Evolutionary conservation across 2,113 vertebrate genomes (phyloP).

Genomic region (Opisthocomus hoazin): DNA sequence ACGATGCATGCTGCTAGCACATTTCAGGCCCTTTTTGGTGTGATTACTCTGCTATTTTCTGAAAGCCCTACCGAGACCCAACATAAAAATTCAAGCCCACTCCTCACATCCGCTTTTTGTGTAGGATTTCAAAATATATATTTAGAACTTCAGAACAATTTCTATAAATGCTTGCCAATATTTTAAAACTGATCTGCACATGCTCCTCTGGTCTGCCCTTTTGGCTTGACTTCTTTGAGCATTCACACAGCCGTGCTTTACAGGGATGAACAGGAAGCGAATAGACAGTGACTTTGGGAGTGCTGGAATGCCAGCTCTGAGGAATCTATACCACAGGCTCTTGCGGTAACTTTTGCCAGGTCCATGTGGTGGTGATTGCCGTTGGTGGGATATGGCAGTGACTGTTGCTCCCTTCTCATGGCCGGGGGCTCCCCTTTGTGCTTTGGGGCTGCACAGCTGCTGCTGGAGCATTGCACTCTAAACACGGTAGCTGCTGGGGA

Average conservation of each 20-base stretch:
- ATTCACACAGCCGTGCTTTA: neutral
- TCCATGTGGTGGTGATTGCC: neutral
- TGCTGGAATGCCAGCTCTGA: neutral
- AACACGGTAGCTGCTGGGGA: neutral
- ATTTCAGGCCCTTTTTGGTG: neutral
- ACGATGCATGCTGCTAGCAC: neutral
- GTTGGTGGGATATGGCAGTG: neutral
- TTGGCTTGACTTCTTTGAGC: neutral
- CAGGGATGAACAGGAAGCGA: neutral
- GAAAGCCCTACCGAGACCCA: neutral
- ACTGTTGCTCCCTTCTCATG: neutral
- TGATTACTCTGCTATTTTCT: neutral
- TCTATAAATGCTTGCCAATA: neutral
- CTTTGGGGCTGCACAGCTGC: neutral
- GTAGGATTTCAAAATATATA: neutral
- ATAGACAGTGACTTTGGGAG: neutral
- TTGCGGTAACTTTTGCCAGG: neutral
- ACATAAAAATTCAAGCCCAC: neutral
- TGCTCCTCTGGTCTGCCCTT: neutral
- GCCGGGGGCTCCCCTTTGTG: neutral
- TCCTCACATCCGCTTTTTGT: neutral
- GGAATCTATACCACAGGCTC: neutral
- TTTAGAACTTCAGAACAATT: neutral
- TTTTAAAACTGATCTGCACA: neutral
- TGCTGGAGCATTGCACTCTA: neutral